A percentile compares a stretch with the other conserved stretches of the same genome.
Conservation (phyloP, 2,113 vertebrate genomes). For the Sardina pilchardus region DNA sequence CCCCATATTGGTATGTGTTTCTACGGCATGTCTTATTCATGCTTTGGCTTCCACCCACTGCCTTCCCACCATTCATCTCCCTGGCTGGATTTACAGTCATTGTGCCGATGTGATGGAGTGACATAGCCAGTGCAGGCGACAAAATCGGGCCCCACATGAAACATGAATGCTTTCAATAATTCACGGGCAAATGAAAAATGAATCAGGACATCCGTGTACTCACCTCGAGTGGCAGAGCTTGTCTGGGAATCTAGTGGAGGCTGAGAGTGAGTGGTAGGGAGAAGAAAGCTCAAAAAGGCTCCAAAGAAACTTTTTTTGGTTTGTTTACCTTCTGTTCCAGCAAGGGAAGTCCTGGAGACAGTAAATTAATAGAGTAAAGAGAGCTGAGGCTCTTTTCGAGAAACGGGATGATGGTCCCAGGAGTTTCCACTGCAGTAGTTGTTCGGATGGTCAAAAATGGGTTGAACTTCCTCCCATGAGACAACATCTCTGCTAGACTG, state of each 20-base stretch:
- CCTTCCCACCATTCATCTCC: not conserved
- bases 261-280: not conserved
- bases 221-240: not conserved
- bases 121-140: not conserved
- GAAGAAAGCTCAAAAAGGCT: not conserved
- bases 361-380: slow-evolving; percentile 16
- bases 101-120: not conserved
- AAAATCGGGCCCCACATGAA: not conserved
- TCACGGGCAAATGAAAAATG: not conserved
- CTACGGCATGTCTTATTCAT: not conserved
- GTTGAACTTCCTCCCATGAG: slow-evolving; percentile 16
- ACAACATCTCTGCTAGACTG: not conserved
- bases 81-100: not conserved
- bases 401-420: not conserved
- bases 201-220: not conserved
- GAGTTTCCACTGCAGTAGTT: not conserved
- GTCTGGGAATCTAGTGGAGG: not conserved
- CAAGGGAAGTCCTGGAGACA: slow-evolving; percentile 9
- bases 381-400: not conserved
- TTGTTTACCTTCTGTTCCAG: not conserved
- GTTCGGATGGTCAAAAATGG: not conserved
- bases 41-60: not conserved
- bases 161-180: slow-evolving; percentile 13
- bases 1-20: not conserved
- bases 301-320: not conserved